Evolutionary conservation across 35 echinoderm and acorn worm species (phyloP).

Genomic region (Patiria miniata): DNA sequence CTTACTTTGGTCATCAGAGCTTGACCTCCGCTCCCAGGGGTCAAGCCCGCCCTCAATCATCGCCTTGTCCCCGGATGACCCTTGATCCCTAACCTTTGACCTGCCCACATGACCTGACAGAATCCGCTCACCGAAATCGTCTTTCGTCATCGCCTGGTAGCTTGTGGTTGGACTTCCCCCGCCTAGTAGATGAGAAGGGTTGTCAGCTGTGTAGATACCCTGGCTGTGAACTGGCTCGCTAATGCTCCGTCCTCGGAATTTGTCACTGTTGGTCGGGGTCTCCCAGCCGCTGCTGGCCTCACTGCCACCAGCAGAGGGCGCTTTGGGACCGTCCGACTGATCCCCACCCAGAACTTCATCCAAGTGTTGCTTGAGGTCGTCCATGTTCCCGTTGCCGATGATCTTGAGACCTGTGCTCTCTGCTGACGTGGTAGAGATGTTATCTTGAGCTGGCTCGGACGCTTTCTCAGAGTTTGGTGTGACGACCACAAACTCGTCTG

Average conservation of each 20-base stretch:
- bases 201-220: background rate
- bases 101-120: slow-evolving; percentile 36
- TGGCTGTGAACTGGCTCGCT: background rate
- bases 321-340: slow-evolving; percentile 34
- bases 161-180: background rate
- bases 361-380: slow-evolving; percentile 85
- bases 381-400: slow-evolving; percentile 97
- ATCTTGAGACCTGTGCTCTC: slow-evolving; percentile 84
- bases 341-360: slow-evolving; percentile 83
- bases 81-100: slow-evolving; percentile 19
- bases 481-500: slow-evolving; percentile 94
- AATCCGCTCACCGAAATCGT: slow-evolving; percentile 22
- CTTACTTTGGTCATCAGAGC: slow-evolving; percentile 1
- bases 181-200: background rate
- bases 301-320: background rate
- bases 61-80: background rate
- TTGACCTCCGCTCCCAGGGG: slow-evolving; percentile 60
- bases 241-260: background rate
- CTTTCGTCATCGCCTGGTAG: background rate
- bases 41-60: slow-evolving; percentile 19
- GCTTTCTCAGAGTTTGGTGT: slow-evolving; percentile 69
- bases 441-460: slow-evolving; percentile 9
- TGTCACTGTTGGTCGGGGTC: background rate
- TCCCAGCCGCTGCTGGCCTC: background rate
- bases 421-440: slow-evolving; percentile 11